phyloP scores from a whole-genome alignment of 2,888 invertebrate species.

The Aphidoletes aphidimyza region DNA sequence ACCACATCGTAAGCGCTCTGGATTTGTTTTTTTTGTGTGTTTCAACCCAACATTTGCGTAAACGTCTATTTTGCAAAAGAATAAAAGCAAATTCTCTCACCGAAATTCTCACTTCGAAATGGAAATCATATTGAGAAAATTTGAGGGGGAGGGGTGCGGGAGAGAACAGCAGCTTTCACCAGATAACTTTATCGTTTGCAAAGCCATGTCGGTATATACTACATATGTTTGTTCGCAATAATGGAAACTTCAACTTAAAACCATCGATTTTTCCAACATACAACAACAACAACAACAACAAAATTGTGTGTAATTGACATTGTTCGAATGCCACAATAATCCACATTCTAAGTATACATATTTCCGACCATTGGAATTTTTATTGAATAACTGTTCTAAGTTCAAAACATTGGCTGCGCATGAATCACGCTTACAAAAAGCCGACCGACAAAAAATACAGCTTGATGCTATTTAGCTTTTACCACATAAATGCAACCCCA shows the following conservation, averaged over 20 bases:
- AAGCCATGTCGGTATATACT: not conserved
- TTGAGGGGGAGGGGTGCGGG: too few relatives aligned
- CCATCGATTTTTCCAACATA: not conserved
- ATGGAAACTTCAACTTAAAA: not conserved
- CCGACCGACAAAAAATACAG: not conserved
- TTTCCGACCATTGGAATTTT: not conserved
- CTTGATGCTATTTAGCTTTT: constrained; percentile 14
- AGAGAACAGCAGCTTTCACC: not conserved
- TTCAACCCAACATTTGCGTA: not conserved
- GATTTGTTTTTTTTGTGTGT: not conserved
- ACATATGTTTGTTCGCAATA: not conserved
- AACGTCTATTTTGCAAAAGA: not conserved
- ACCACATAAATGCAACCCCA: constrained; percentile 17
- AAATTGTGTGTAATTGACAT: not conserved
- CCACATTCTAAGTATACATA: constrained; percentile 21
- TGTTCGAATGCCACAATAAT: constrained; percentile 12
- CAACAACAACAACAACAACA: not conserved
- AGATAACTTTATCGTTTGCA: not conserved
- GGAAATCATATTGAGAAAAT: constrained; percentile 11
- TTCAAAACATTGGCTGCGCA: not conserved
- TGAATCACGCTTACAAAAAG: not conserved
- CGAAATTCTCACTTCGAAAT: not conserved
- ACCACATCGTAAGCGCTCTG: not conserved
- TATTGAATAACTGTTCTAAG: not conserved
- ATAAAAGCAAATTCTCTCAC: not conserved